phyloP scores from a whole-genome alignment of 2,888 invertebrate genomes.

The Chaitophorus viminalis region DNA sequence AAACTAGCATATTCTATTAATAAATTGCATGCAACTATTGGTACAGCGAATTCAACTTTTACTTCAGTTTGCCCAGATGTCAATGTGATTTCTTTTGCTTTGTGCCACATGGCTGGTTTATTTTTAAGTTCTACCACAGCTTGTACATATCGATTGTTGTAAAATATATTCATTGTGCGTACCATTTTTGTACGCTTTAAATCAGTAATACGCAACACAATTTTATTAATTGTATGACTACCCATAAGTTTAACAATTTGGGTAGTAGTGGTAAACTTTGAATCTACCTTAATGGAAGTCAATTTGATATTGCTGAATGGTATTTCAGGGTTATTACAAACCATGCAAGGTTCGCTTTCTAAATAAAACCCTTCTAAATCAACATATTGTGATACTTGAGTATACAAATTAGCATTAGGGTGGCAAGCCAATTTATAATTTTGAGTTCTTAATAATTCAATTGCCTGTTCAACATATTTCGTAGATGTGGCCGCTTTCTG shows the following conservation, averaged over 20 bases:
- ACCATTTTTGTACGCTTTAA: conserved; percentile 98
- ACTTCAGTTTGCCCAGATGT: conserved; percentile 94
- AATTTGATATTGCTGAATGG: conserved; percentile 90
- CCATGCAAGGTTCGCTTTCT: conserved; percentile 96
- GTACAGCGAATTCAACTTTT: conserved; percentile 95
- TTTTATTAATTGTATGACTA: conserved; percentile 94
- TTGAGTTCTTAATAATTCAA: conserved; percentile 85
- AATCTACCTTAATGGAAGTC: conserved; percentile 93
- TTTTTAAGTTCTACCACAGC: conserved; percentile 98
- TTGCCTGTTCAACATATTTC: conserved; percentile 79
- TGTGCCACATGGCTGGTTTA: conserved; percentile 96
- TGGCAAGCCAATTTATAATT: conserved; percentile 89
- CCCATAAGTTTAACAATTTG: conserved; percentile 96
- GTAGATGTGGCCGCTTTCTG: conserved; percentile 66
- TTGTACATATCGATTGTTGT: conserved; percentile 94
- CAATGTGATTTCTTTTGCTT: conserved; percentile 90
- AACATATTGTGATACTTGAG: conserved; percentile 90
- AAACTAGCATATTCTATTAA: conserved; percentile 99
- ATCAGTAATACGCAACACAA: conserved; percentile 92
- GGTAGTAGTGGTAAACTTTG: conserved; percentile 96
- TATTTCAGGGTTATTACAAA: conserved; percentile 97
- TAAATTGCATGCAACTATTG: conserved; percentile 96
- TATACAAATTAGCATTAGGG: conserved; percentile 93
- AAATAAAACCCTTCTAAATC: conserved; percentile 96
- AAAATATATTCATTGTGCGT: conserved; percentile 93